Base-by-base conservation (phyloP, 2,888 invertebrate species). In the Hydrotaea diabolus region DNA sequence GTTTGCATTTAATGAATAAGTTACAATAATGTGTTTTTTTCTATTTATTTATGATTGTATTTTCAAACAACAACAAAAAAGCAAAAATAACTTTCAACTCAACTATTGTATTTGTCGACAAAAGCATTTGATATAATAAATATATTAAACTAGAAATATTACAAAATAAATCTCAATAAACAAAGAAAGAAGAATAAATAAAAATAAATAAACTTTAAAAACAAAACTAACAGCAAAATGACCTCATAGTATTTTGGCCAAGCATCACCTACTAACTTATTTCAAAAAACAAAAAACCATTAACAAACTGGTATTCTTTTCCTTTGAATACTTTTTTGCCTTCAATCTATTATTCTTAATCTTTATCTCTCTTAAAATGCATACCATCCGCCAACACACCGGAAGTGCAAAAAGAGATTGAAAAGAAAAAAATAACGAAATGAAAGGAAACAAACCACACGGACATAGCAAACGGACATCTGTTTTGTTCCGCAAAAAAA, bases 181-280 rank as follows among this genome's bases (percentile, higher is more conserved):
- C 31, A 80, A 73, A 66, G 43, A 81, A 79, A 77, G 71, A 64
- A 57, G 49, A 71, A 59, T 59, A 71, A 23, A 59, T 55, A 76
- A 69, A 82, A 71, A 74, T 77, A 74, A 75, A 59, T 59, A 82
- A 74, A 75, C 82, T 77, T 82, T 36, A 57, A 72, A 72, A 53
- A 53, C 31, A 72, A 55, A 31, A 82, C 76, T 64, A 64, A 9
- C 31, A 69, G 46, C 69, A 3, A 39, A 69, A 17, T 43, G 17
- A 66, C 43, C 19, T 9, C n/a, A 76, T 77, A 82, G 85, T 72
- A 87, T 85, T 87, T 86, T 87, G 87, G 87, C 87, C 85, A 87
- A 80, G 87, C 86, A 77, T 43, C 31, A 62, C 43, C 9, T 43
- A 43, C 43, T 43, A 3, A 9, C 7, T 31, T 43, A 43, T 7